Conservation (phyloP, 2,113 vertebrate genomes). For the Oxyura jamaicensis region DNA sequence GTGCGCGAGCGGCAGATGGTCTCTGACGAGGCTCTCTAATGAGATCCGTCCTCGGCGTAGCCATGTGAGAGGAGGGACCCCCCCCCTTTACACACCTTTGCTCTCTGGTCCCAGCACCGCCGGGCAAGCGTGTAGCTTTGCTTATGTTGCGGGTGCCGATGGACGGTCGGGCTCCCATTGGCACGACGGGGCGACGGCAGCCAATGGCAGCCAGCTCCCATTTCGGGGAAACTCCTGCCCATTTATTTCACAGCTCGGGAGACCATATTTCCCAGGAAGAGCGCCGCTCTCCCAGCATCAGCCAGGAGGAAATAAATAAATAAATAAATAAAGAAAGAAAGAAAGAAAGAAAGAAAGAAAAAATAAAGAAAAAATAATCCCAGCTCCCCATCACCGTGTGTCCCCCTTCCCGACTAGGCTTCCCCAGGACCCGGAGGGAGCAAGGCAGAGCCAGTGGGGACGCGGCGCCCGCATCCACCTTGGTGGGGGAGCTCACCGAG, state of each 20-base stretch:
- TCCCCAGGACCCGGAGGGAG: constrained; percentile 4
- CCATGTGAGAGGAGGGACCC: constrained; percentile 73
- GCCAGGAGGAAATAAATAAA: not conserved
- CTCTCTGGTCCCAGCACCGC: constrained; percentile 56
- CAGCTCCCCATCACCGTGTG: not conserved
- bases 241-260: constrained; percentile 78
- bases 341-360: no score
- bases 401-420: not conserved
- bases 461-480: constrained; percentile 81
- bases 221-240: constrained; percentile 83
- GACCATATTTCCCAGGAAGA: constrained; percentile 70
- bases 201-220: constrained; percentile 84
- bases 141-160: constrained; percentile 88
- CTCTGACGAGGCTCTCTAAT: constrained; percentile 33
- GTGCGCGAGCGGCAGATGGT: constrained; percentile 46
- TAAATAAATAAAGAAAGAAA: not conserved
- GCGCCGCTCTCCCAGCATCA: constrained; percentile 52
- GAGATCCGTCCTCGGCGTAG: constrained; percentile 45
- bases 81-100: constrained; percentile 67
- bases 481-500: constrained; percentile 69
- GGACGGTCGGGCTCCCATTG: constrained; percentile 84
- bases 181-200: constrained; percentile 75
- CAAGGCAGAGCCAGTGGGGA: constrained; percentile 59
- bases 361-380: not conserved
- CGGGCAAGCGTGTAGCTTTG: constrained; percentile 78